Base-by-base conservation (phyloP, 2,113 vertebrate genomes). In the Grallaria varia region DNA sequence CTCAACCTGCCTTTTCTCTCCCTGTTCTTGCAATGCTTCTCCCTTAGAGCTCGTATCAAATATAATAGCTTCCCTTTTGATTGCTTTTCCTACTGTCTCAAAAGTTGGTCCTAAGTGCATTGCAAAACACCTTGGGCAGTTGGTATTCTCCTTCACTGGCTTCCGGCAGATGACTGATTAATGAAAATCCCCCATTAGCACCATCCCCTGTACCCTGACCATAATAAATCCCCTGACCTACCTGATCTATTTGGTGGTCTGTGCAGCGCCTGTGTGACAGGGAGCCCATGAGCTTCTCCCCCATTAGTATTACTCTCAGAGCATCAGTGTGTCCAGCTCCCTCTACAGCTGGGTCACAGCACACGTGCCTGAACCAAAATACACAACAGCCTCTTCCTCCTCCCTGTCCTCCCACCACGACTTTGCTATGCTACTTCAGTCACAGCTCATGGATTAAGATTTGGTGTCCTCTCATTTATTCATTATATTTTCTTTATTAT, bases 321-420 rank as follows among this genome's bases (percentile, higher is more conserved):
- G 5, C 33, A 52, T 27, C 45, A 45, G 6, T 21, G 39, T 9
- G 14, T 20, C 45, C 69, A 81, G 6, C 19, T 31, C 68, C 8
- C 40, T 40, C 90, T 62, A 52, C 15, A 52, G 24, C 17, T 40
- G 59, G 68, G 37, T 60, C 40, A 77, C 30, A 58, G 63, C 44
- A 47, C 16, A 74, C 77, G n/a, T 23, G 37, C 59, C 50, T 37
- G 59, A 84, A 59, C 28, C 17, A 6, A 62, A 10, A 37, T 6
- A 81, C 0, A 27, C 23, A 75, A 59, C 21, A 60, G 42, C 23
- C 28, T 80, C 31, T 59, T 85, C 53, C 28, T 80, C 40, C 55
- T 73, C 53, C 22, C 19, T 56, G 22, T 44, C 39, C 49, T 76
- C 23, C 24, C 49, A 60, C 33, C 4, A 2, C 0, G 0, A 35